Conservation (phyloP, 2,888 invertebrate genomes). For the Scelioninae gen. 1 region DNA sequence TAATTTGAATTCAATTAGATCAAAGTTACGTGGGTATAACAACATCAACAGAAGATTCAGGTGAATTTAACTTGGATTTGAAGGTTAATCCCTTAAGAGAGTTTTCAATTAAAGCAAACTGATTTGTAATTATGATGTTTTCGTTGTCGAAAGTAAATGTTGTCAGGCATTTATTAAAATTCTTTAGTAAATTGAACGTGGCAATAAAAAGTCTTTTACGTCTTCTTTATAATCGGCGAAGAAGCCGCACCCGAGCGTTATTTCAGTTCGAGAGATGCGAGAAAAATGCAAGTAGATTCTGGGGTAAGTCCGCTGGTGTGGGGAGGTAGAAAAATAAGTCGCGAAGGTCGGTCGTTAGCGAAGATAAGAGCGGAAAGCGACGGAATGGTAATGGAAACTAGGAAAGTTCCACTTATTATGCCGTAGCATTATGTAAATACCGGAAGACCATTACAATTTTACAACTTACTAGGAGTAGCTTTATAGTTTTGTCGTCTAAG, state of each 20-base stretch:
- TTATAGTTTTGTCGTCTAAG: conserved; percentile 80
- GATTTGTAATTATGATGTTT: conserved; percentile 14
- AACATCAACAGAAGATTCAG: no score
- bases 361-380: conserved; percentile 77
- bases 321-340: conserved; percentile 74
- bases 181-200: conserved; percentile 37
- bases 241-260: conserved; percentile 34
- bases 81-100: no score
- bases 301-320: conserved; percentile 23
- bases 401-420: conserved; percentile 81
- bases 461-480: conserved; percentile 81
- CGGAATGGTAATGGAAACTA: conserved; percentile 79
- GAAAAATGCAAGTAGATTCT: conserved; percentile 32
- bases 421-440: conserved; percentile 83
- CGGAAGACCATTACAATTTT: conserved; percentile 83
- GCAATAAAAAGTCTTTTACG: conserved; percentile 14
- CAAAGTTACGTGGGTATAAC: no score
- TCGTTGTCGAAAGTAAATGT: conserved; percentile 20
- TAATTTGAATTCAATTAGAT: no score
- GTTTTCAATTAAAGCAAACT: no score
- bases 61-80: no score
- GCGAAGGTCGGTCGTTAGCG: conserved; percentile 76
- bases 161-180: conserved; percentile 38
- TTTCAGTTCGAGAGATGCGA: conserved; percentile 41
- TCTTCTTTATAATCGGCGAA: conserved; percentile 42